phyloP scores from a whole-genome alignment of 2,888 invertebrate species.

The Chesias legatella region DNA sequence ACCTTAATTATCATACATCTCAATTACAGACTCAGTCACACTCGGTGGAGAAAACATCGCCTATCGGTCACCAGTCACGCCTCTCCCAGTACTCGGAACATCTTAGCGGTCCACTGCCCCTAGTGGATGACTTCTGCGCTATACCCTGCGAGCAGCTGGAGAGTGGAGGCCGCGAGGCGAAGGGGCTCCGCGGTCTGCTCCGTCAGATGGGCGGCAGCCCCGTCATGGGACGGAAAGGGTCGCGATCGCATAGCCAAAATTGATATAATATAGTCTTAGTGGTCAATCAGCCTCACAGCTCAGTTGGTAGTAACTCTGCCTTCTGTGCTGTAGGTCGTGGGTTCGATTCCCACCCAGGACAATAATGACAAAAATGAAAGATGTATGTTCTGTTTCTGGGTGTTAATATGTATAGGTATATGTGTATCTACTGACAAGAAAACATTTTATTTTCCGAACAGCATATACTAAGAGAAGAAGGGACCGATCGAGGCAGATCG shows the following conservation, averaged over 20 bases:
- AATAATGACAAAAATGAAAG: too few species aligned
- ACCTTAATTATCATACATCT: too few species aligned
- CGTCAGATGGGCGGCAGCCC: constrained; percentile 93
- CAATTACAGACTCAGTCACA: constrained; percentile 39
- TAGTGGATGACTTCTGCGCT: constrained; percentile 95
- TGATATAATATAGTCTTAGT: constrained; percentile 29
- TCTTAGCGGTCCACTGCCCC: constrained; percentile 83
- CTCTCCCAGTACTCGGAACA: constrained; percentile 82
- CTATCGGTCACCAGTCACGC: constrained; percentile 81
- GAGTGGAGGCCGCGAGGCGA: constrained; percentile 82
- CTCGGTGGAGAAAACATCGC: constrained; percentile 62
- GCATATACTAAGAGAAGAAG: too few species aligned
- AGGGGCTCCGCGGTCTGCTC: constrained; percentile 88
- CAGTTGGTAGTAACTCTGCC: too few species aligned
- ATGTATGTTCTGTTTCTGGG: too few species aligned
- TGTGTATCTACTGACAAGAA: too few species aligned
- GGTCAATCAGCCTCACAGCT: too few species aligned
- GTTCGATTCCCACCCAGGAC: too few species aligned
- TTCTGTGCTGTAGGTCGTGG: too few species aligned
- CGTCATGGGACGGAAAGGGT: constrained; percentile 86
- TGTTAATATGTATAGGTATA: too few species aligned
- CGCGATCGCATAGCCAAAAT: constrained; percentile 72
- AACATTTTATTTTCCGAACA: too few species aligned
- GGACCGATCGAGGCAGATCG: too few species aligned
- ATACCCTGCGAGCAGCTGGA: constrained; percentile 89